Evolutionary conservation across 2,113 vertebrate genomes (phyloP), one percentile per base, ranked within the genome.

Genomic region (Psittacus erithacus): DNA sequence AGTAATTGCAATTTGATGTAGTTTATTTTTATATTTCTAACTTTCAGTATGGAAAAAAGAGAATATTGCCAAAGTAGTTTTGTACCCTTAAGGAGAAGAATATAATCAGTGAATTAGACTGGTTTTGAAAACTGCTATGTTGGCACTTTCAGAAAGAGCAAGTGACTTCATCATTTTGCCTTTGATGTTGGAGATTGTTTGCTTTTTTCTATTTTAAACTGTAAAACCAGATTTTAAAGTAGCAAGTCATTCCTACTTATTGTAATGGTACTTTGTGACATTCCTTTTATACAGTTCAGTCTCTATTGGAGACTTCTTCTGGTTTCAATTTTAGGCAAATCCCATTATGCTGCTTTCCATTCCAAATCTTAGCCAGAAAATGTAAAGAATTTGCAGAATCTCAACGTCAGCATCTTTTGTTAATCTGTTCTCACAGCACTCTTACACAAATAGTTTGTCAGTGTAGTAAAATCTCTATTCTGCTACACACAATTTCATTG

Each of bases 371-470:
- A 31, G 82, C 82, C 82, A 94, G 85, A 91, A 95, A 92, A 97
- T 81, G 68, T 90, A 81, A 96, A 95, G 92, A 95, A 95, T 96
- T 94, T 75, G 39, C 68, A 96, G 85, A 95, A 88, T 93, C 62
- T 86, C 41, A 35, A 14, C 24, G 70, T 92, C 60, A 87, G 91
- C 85, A 90, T 62, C 63, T 94, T 94, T 86, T 77, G 60, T 77
- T 96, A 94, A 88, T 88, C 70, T 67, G 38, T 33, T 22, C 82
- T 86, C 60, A 39, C 39, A 49, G 53, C 10, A 4, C 86, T 97
- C 78, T 82, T 94, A 69, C 39, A 75, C 68, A 67, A 91, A 71
- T 82, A 68, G 49, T 93, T 82, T 86, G 60, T 88, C 50, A 75
- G 2, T 33, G 55, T 55, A 69, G 71, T 70, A 80, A 70, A 82